A percentile compares a stretch with the other conserved stretches of the same genome.
Conservation (phyloP, 2,888 invertebrate genomes). For the Phortica magna region DNA sequence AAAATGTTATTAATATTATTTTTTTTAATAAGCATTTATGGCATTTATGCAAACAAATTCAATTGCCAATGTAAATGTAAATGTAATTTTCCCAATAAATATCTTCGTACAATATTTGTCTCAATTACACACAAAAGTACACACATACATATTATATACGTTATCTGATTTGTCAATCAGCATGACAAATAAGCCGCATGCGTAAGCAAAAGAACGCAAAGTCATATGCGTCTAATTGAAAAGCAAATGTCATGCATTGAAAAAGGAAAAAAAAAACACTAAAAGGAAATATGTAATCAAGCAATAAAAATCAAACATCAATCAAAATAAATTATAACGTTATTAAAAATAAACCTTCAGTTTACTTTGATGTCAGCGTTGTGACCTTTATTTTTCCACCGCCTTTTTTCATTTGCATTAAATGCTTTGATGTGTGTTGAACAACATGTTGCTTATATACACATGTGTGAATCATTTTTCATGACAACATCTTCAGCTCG, state of each 20-base stretch:
- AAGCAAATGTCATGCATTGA: constrained; percentile 35
- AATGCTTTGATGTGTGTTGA: constrained; percentile 37
- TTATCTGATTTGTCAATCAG: too few relatives aligned
- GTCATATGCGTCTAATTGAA: constrained; percentile 42
- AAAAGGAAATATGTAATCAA: constrained; percentile 14
- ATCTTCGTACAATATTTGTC: too few relatives aligned
- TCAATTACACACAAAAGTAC: too few relatives aligned
- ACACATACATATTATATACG: too few relatives aligned
- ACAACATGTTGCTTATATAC: constrained; percentile 56
- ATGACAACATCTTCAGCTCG: constrained; percentile 58
- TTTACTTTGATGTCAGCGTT: constrained; percentile 25
- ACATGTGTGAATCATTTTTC: constrained; percentile 58
- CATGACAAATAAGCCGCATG: too few relatives aligned
- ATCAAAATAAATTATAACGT: constrained; percentile 59
- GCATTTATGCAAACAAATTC: too few relatives aligned
- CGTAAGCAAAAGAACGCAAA: constrained; percentile 6
- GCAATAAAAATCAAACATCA: constrained; percentile 62
- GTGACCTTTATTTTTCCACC: neutral
- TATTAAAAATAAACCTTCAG: constrained; percentile 41
- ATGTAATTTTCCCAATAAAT: too few relatives aligned
- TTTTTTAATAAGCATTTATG: too few relatives aligned
- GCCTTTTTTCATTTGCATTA: neutral
- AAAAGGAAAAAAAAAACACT: neutral
- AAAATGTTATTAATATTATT: too few relatives aligned
- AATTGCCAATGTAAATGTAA: too few relatives aligned